A percentile compares a stretch with the other conserved stretches of the same genome.
phyloP scores from a whole-genome alignment of 1,140 invertebrate genomes.

The Homalodisca vitripennis region DNA sequence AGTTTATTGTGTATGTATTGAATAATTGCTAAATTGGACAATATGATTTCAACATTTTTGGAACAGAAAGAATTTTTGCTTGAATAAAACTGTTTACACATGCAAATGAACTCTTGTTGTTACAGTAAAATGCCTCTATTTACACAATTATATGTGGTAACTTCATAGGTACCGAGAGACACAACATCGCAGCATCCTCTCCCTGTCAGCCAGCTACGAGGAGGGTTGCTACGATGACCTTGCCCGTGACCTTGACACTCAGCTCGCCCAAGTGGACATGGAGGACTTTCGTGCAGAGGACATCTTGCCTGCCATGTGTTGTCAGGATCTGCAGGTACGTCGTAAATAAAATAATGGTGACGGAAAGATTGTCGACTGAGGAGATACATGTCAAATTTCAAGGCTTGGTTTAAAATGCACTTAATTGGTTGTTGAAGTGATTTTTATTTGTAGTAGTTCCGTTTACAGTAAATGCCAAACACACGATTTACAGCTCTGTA shows the following conservation, averaged over 20 bases:
- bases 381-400: neutral
- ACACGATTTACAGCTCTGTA: no score
- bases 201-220: conserved; percentile 74
- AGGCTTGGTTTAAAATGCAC: neutral
- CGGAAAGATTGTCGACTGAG: conserved; percentile 39
- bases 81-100: no score
- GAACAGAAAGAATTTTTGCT: no score
- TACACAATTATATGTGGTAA: no score
- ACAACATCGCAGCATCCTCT: conserved; percentile 75
- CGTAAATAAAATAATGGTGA: neutral
- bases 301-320: conserved; percentile 76
- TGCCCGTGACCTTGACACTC: conserved; percentile 85
- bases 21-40: no score
- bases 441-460: no score
- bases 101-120: no score
- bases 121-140: no score
- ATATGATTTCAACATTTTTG: no score
- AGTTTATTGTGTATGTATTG: no score
- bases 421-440: no score
- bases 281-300: conserved; percentile 90
- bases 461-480: no score
- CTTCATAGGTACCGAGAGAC: conserved; percentile 74
- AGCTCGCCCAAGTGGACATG: conserved; percentile 92
- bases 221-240: conserved; percentile 81
- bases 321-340: conserved; percentile 51